Evolutionary conservation across 2,113 vertebrate genomes (phyloP).

Genomic region (Rafetus swinhoei): DNA sequence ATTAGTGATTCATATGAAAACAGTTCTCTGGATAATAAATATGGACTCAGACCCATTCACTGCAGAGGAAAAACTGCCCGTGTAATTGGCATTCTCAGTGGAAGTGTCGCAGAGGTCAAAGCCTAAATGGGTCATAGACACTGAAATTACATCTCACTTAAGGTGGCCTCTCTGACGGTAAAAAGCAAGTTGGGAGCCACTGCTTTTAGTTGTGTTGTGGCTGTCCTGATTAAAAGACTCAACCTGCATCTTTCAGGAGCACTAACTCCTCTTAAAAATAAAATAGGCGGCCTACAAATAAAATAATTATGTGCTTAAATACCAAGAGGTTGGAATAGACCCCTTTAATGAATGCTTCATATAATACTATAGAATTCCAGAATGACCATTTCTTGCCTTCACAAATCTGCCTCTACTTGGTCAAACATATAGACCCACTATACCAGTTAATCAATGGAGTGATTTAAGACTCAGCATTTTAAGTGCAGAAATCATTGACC

Average conservation of each 20-base stretch:
- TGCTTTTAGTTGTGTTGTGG: background rate
- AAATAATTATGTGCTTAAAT: background rate
- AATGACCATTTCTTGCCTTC: background rate
- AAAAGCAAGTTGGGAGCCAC: background rate
- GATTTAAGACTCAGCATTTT: background rate
- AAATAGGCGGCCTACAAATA: background rate
- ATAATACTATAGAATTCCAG: background rate
- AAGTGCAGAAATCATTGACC: background rate
- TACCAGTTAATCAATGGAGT: accelerated
- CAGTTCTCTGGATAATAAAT: background rate
- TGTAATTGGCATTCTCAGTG: background rate
- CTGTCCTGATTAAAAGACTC: background rate
- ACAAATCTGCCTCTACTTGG: background rate
- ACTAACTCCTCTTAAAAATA: background rate
- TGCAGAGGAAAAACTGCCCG: background rate
- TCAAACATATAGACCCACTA: accelerated
- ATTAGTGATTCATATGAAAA: background rate
- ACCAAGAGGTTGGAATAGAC: background rate
- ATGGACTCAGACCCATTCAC: background rate
- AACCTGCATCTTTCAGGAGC: background rate
- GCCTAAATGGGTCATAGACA: background rate
- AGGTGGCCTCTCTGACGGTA: background rate
- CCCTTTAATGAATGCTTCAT: background rate
- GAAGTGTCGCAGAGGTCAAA: background rate
- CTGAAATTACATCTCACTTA: background rate